A percentile compares a stretch with the other conserved stretches of the same genome.
Conservation (phyloP, 1,140 invertebrate species). For the Eriocheir sinensis region DNA sequence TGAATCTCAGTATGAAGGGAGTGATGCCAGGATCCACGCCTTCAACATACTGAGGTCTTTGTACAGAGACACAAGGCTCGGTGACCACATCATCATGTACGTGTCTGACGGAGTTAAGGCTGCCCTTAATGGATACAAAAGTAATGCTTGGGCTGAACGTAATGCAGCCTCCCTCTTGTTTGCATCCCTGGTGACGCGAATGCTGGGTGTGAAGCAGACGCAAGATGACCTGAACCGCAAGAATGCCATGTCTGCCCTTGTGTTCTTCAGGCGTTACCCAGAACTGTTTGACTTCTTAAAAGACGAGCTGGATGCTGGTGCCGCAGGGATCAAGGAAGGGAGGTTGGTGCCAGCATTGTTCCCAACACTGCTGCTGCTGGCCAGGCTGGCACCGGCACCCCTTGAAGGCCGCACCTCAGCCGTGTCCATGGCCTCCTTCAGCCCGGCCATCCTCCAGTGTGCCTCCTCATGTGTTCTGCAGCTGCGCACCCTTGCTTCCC, state of each 20-base stretch:
- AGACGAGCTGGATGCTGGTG: conserved; percentile 84
- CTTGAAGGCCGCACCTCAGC: conserved; percentile 83
- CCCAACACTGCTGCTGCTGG: conserved; percentile 90
- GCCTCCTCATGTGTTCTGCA: conserved; percentile 85
- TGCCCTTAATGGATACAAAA: conserved; percentile 89
- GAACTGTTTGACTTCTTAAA: conserved; percentile 90
- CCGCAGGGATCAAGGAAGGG: conserved; percentile 66
- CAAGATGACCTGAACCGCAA: conserved; percentile 88
- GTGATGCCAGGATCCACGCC: conserved; percentile 87
- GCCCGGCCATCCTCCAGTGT: conserved; percentile 82
- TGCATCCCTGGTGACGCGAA: conserved; percentile 91
- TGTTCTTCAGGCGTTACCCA: conserved; percentile 94
- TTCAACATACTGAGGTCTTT: conserved; percentile 93
- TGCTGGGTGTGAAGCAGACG: conserved; percentile 93
- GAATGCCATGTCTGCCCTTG: conserved; percentile 87
- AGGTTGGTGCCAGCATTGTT: conserved; percentile 84
- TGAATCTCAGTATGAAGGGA: conserved; percentile 47
- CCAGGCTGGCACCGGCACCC: conserved; percentile 89
- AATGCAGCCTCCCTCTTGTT: conserved; percentile 94
- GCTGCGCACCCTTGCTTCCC: conserved; percentile 86
- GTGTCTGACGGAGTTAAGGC: conserved; percentile 88
- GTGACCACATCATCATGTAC: conserved; percentile 87
- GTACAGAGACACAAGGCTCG: conserved; percentile 89
- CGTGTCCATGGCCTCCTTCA: conserved; percentile 80
- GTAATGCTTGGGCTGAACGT: conserved; percentile 90